phyloP scores from a whole-genome alignment of 2,797 vertebrate genomes.

The Echeneis naucrates region DNA sequence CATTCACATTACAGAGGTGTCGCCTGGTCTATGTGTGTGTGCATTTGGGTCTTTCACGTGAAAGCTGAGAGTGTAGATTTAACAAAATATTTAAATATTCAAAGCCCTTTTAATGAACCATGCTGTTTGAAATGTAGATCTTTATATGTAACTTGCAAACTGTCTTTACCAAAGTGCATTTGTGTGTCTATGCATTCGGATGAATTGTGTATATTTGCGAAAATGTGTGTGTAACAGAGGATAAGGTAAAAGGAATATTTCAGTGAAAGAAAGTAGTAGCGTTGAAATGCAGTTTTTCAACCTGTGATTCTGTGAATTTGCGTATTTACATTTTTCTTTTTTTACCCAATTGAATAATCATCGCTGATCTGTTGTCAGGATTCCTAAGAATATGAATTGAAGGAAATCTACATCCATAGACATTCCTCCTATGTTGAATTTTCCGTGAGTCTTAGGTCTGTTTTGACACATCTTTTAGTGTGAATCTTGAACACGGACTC shows the following conservation, averaged over 20 bases:
- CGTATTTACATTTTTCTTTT: neutral
- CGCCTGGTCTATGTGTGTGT: slow-evolving; percentile 22
- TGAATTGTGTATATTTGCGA: neutral
- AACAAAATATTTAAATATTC: slow-evolving; percentile 60
- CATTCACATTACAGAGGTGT: slow-evolving; percentile 35
- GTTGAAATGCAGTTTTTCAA: neutral
- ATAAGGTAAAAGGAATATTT: neutral
- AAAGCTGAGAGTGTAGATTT: slow-evolving; percentile 51
- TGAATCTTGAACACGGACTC: slow-evolving; percentile 30
- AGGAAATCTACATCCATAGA: neutral
- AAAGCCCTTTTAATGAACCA: slow-evolving; percentile 19
- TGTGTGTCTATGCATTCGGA: neutral
- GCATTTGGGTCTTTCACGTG: slow-evolving; percentile 51
- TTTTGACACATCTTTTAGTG: slow-evolving; percentile 4
- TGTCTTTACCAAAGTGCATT: neutral
- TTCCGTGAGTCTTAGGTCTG: neutral
- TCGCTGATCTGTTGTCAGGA: neutral
- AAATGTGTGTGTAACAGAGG: neutral
- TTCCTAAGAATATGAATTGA: neutral
- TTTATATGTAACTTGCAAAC: slow-evolving; percentile 19
- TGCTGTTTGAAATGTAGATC: slow-evolving; percentile 63
- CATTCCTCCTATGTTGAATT: neutral
- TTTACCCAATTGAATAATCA: neutral
- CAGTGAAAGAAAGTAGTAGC: neutral
- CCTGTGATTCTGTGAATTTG: neutral